These are phyloP conservation scores for Diachasma alloeum DNA, from an alignment of 1,140 invertebrate genomes.

Conservation along the genomic window DNA sequence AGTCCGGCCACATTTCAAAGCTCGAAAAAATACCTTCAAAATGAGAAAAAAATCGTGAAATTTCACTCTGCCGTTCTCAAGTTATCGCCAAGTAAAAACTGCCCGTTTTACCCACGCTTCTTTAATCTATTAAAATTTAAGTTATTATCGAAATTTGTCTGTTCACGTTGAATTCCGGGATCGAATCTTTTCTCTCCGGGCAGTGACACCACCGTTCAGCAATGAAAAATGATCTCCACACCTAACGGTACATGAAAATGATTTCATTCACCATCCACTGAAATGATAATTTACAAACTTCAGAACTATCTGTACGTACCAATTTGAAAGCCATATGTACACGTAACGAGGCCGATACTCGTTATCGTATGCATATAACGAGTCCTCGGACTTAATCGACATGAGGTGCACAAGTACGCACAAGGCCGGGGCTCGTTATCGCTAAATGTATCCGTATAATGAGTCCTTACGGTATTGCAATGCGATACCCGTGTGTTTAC, in stretches of 20 bases:
- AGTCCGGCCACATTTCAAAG: too few relatives aligned
- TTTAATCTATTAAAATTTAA: too few relatives aligned
- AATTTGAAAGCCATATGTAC: background rate
- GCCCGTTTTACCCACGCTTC: too few relatives aligned
- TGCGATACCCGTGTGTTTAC: background rate
- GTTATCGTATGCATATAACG: conserved; percentile 38
- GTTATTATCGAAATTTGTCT: too few relatives aligned
- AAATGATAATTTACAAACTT: background rate
- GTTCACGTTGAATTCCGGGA: too few relatives aligned
- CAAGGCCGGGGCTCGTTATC: conserved; percentile 43
- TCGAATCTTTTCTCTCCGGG: too few relatives aligned
- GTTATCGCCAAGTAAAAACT: too few relatives aligned
- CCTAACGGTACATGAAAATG: background rate
- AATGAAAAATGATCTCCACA: too few relatives aligned
- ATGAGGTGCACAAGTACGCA: conserved; percentile 33
- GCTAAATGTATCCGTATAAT: conserved; percentile 41
- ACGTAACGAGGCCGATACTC: conserved; percentile 34
- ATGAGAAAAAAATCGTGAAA: too few relatives aligned
- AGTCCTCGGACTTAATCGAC: conserved; percentile 50
- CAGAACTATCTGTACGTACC: background rate
- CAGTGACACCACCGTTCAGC: too few relatives aligned
- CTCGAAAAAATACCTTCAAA: too few relatives aligned
- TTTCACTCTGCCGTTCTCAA: too few relatives aligned
- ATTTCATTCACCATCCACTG: background rate
- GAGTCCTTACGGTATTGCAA: conserved; percentile 18